Evolutionary conservation across 2,797 vertebrate species (phyloP), one percentile per base, ranked within the genome.

Genomic region (Sebastes taczanowskii): DNA sequence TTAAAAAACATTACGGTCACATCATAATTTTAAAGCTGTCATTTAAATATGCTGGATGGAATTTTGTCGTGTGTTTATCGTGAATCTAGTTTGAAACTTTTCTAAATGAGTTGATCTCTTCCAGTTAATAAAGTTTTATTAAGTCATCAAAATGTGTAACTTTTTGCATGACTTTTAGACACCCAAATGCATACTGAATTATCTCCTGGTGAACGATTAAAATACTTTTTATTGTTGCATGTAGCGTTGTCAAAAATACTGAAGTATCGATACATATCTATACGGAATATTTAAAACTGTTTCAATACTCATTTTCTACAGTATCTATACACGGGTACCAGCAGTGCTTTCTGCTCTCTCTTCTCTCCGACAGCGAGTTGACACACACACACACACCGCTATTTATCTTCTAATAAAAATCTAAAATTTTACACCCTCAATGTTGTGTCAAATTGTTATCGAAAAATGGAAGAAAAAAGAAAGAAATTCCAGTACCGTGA

Each of bases 321-420:
- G 42, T 18, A 18, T 46, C 42, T 0, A 46, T 46, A 38, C 35
- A 38, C 35, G 35, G 0, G 13, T 38, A 14, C 13, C 5, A 38
- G 35, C 35, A 0, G 42, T 0, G 42, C 16, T 7, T 46, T 46
- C 42, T 46, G 42, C 14, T 46, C 42, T 0, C 42, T 46, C 35
- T 14, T 38, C 35, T 38, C 35, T 38, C 13, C 13, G 35, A 38
- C 13, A 38, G 13, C 13, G 35, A 38, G 35, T 38, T 38, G 13
- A 38, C 35, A 38, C 35, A 14, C 35, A 38, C 35, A 23, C 23
- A 38, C 1, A 23, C 23, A 38, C 13, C 13, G 13, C 13, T 38
- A 38, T 38, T 38, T 38, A 38, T 38, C 5, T 6, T 38, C 35
- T 38, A 38, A 38, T 38, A 6, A 38, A 38, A 38, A 38, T 38